Base-by-base conservation (phyloP, 1,140 invertebrate genomes). In the Drosophila oshimai region DNA sequence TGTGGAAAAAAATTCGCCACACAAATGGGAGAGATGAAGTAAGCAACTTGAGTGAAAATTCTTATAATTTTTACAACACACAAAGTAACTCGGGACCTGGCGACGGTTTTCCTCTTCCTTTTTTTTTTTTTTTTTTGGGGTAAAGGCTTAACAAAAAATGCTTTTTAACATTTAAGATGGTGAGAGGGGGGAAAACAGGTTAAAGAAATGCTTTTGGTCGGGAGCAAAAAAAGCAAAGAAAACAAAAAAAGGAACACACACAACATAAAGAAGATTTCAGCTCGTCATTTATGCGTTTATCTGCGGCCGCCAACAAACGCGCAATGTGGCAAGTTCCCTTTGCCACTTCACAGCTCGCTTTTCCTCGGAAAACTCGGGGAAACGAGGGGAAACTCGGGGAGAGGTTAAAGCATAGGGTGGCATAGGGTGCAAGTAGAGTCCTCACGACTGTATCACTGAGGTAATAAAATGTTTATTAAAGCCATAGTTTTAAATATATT, bases 221-320 rank as follows among this genome's bases (percentile, higher is more conserved):
- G 26, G 46, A n/a, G n/a, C n/a, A n/a, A n/a, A n/a, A n/a, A n/a
- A n/a, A 24, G 44, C 37, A 36, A 57, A 41, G 46, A 28, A 45
- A 31, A 24, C 34, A 49, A 44, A 26, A 54, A 36, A 50, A 44
- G 37, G 7, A 12, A 34, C 29, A 50, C 33, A 42, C 9, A 46
- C 53, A 36, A 49, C 51, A 58, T 78, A 68, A 80, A 81, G 74
- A 76, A 87, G 81, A 87, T 86, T 86, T 86, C 61, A 86, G 76
- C 81, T 86, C 81, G 81, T 86, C 81, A 86, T 86, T 86, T 86
- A 86, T 86, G 81, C 81, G 81, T 86, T 86, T 86, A 86, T 86
- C 81, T 86, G 57, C 67, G 68, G 54, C 75, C 80, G 65, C 67
- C 80, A 80, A 79, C 79, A 86, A 71, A 79, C 41, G 74, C 67